Conservation (phyloP, 2,113 vertebrate genomes). For the Hucho hucho region DNA sequence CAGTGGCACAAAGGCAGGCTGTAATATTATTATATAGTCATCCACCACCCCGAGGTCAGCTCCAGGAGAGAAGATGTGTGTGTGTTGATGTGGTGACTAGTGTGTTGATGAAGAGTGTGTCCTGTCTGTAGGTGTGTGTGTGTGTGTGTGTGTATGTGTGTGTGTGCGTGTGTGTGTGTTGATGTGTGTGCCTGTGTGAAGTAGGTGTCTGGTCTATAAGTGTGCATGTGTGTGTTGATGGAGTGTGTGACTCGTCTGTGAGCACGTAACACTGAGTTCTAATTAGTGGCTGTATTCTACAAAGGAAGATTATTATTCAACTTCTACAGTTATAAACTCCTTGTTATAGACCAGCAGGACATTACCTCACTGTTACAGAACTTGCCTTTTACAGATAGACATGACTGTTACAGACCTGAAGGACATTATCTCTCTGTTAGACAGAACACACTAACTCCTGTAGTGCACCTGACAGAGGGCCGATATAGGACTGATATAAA, state of each 20-base stretch:
- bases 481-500: background rate
- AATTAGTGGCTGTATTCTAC: constrained; percentile 62
- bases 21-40: constrained; percentile 30
- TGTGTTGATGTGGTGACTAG: too few relatives aligned
- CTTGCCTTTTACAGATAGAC: background rate
- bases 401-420: background rate
- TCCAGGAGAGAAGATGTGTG: constrained; percentile 17
- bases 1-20: constrained; percentile 28
- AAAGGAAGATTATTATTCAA: constrained; percentile 63
- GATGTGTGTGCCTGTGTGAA: too few relatives aligned
- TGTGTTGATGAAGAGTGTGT: constrained; percentile 50
- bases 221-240: constrained; percentile 30
- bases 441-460: background rate
- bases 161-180: too few relatives aligned
- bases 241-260: constrained; percentile 46
- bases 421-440: background rate
- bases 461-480: too few relatives aligned
- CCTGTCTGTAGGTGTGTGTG: constrained; percentile 27
- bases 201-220: too few relatives aligned
- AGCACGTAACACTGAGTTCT: constrained; percentile 46
- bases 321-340: constrained; percentile 44
- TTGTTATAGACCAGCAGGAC: constrained; percentile 47
- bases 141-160: too few relatives aligned
- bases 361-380: constrained; percentile 28
- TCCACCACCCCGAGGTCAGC: constrained; percentile 27